Evolutionary conservation across 2,797 vertebrate genomes (phyloP), one percentile per base, ranked within the genome.

Genomic region (Lagodon rhomboides): DNA sequence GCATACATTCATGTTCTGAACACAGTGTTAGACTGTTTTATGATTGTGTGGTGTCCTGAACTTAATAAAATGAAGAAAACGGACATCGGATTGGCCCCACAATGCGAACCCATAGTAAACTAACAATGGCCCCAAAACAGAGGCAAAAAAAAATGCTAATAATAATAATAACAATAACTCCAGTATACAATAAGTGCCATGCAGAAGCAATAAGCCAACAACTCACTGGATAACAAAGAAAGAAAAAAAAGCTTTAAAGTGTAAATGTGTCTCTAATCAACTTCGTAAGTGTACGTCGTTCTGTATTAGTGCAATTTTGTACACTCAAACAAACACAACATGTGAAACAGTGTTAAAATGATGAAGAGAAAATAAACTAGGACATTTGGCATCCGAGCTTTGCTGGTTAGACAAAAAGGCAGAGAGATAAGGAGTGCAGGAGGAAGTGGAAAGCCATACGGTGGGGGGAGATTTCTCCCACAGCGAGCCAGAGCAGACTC

Each of bases 21-120:
- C 78, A 89, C 78, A 89, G 82, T 90, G 91, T 91, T 86, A 62
- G 68, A 90, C 80, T 82, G 82, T 54, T 82, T 68, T 43, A 75
- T 55, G 53, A 62, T 25, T 12, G 16, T 47, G 67, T 38, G 49
- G 30, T 38, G 44, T 65, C 17, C 38, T 50, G 46, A 46, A 30
- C 51, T 47, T 0, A 22, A 59, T 73, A 47, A 15, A 67, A 59
- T 72, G 16, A 73, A 44, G 64, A 64, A 53, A 65, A 59, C 9
- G 1, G 12, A 58, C 56, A 49, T 66, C n/a, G 70, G 20, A 51
- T 49, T 50, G 44, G 38, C 34, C 64, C 38, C n/a, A 23, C 66
- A 83, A 68, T 65, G n/a, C 51, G 12, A 68, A 62, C 46, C 43
- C 25, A 62, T 4, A 27, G 66, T 73, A 82, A 88, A 80, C 71